Evolutionary conservation across 2,888 invertebrate species (phyloP), one percentile per base, ranked within the genome.

Genomic region (Helleia helle): DNA sequence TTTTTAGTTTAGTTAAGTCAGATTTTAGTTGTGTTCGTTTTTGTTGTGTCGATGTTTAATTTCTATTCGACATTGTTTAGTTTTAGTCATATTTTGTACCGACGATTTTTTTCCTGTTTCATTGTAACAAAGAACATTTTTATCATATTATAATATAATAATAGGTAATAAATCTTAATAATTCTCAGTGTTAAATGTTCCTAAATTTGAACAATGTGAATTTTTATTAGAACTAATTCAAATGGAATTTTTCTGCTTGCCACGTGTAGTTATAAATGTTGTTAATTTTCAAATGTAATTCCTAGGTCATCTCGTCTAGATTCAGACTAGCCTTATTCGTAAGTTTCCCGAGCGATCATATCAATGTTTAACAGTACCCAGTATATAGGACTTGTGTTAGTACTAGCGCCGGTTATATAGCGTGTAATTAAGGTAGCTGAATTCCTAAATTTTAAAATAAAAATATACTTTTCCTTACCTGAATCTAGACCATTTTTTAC

Each of bases 131-230:
- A 56, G 56, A 59, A 66, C 65, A 70, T 64, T 62, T 65, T 59
- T 65, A 59, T 65, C 68, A 67, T 55, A 51, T n/a, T n/a, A n/a
- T 58, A 55, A 65, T 64, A 67, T 44, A 50, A 53, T 67, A 69
- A 71, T 79, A 81, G 70, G 58, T 70, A 71, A 55, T 55, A 71
- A 69, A 67, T 66, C 71, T 73, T 69, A 73, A 73, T 73, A 75
- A 74, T 71, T 80, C 79, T 80, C 79, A 79, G 70, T 83, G 81
- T 83, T 81, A 71, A 79, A 83, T 80, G 83, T 83, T 83, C 83
- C 83, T 83, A 83, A 80, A 83, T 77, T 80, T 71, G 64, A 79
- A 72, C 73, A 72, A 62, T 71, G 72, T 71, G 70, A 71, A 68
- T 67, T 70, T 71, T 72, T 71, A 39, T 30, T 39, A 39, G 39